These are phyloP conservation scores for Gastrophysa polygoni DNA, from an alignment of 2,888 invertebrate species.

Conservation along the genomic window DNA sequence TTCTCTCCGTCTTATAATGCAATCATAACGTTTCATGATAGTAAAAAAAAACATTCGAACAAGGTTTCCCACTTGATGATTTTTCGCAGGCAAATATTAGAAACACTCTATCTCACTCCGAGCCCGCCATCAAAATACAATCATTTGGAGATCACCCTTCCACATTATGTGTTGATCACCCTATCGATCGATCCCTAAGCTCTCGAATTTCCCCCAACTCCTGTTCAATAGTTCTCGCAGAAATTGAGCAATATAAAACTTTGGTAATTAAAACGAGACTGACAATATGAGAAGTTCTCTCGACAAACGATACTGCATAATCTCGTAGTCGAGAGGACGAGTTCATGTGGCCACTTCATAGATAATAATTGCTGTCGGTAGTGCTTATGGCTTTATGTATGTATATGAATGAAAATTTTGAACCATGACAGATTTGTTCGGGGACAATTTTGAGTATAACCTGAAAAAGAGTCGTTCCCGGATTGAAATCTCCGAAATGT, in stretches of 20 bases:
- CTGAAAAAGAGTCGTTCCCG: too few species aligned
- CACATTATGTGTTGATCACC: too few species aligned
- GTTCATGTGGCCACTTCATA: background rate
- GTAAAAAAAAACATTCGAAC: background rate
- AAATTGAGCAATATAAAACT: background rate
- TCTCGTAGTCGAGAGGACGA: background rate
- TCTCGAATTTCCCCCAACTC: background rate
- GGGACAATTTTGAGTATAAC: too few species aligned
- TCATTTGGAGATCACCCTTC: too few species aligned
- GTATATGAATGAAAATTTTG: too few species aligned
- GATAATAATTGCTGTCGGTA: background rate
- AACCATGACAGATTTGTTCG: too few species aligned
- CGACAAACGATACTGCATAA: background rate
- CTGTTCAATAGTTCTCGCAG: background rate
- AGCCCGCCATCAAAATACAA: too few species aligned
- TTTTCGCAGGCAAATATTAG: too few species aligned
- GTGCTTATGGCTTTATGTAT: background rate
- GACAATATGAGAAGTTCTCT: background rate
- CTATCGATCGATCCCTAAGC: too few species aligned
- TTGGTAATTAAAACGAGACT: background rate
- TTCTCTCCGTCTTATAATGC: conserved; percentile 13
- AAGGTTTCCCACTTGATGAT: background rate
- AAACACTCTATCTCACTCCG: too few species aligned
- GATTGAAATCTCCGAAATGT: too few species aligned
- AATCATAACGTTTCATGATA: background rate